phyloP scores from a whole-genome alignment of 2,888 invertebrate species.

The Calliopum simillimum region DNA sequence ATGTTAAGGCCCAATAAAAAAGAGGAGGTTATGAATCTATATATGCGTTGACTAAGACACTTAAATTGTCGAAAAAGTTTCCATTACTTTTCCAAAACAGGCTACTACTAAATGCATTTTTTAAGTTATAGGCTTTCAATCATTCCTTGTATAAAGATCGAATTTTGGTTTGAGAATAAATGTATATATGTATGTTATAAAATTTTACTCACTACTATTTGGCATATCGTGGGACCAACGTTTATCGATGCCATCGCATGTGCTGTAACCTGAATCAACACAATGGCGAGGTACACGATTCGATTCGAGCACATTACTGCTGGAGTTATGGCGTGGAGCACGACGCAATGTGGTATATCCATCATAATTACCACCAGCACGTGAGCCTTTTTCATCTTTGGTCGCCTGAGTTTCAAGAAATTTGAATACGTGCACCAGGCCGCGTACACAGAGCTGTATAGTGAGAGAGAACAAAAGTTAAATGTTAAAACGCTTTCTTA shows the following conservation, averaged over 20 bases:
- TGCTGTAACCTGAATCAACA: slow-evolving; percentile 91
- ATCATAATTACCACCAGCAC: slow-evolving; percentile 65
- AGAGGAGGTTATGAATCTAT: too few species aligned
- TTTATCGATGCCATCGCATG: slow-evolving; percentile 84
- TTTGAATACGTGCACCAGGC: slow-evolving; percentile 94
- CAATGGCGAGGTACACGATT: slow-evolving; percentile 72
- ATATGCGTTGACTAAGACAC: too few species aligned
- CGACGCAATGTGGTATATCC: slow-evolving; percentile 65
- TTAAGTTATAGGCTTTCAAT: too few species aligned
- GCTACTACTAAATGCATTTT: too few species aligned
- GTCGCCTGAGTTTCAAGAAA: slow-evolving; percentile 90
- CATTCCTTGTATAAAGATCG: neutral
- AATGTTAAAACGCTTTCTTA: neutral
- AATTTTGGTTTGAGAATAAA: neutral
- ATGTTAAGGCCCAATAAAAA: too few species aligned
- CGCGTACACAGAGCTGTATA: slow-evolving; percentile 80
- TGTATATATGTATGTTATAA: slow-evolving; percentile 38
- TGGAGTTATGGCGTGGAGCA: slow-evolving; percentile 61
- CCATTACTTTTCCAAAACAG: too few species aligned
- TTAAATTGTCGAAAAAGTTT: too few species aligned
- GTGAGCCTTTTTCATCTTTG: slow-evolving; percentile 70
- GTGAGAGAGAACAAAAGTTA: neutral
- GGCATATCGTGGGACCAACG: slow-evolving; percentile 83
- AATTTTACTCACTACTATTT: slow-evolving; percentile 52
- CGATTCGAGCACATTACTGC: slow-evolving; percentile 60